Evolutionary conservation across 2,888 invertebrate species (phyloP).

Genomic region (Cryptus armator): DNA sequence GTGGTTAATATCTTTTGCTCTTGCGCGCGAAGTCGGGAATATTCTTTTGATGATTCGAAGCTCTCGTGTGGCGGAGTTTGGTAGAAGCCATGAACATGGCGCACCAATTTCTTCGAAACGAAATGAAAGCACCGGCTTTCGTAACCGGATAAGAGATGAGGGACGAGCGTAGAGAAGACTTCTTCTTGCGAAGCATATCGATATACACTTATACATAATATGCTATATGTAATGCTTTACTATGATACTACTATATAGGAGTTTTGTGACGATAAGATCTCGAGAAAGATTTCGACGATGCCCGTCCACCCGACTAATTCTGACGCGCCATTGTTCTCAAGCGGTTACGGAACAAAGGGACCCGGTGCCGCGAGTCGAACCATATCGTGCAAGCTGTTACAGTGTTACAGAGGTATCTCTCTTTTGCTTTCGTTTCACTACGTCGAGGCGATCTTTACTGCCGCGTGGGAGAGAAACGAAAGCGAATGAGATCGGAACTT

Average conservation of each 20-base stretch:
- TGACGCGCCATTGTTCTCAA: slow-evolving; percentile 66
- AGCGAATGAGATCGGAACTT: slow-evolving; percentile 58
- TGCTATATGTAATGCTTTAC: not conserved
- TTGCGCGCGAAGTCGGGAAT: slow-evolving; percentile 12
- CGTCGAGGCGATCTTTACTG: slow-evolving; percentile 46
- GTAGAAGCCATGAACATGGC: not conserved
- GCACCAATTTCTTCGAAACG: slow-evolving; percentile 1
- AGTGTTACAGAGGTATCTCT: slow-evolving; percentile 20
- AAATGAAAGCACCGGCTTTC: slow-evolving; percentile 1
- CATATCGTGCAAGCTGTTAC: slow-evolving; percentile 46
- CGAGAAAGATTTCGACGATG: slow-evolving; percentile 56
- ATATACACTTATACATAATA: slow-evolving; percentile 23
- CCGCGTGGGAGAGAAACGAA: slow-evolving; percentile 64
- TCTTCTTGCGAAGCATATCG: not conserved
- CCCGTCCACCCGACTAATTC: slow-evolving; percentile 66
- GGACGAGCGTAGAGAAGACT: not conserved
- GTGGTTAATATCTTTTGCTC: not conserved
- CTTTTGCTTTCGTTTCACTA: slow-evolving; percentile 57
- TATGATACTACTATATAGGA: slow-evolving; percentile 8
- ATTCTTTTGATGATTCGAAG: slow-evolving; percentile 39
- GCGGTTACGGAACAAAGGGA: slow-evolving; percentile 67
- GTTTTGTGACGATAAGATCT: slow-evolving; percentile 47
- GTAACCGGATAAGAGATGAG: slow-evolving; percentile 1
- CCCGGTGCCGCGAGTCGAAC: slow-evolving; percentile 48
- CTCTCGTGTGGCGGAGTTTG: not conserved